Base-by-base conservation (phyloP, 2,888 invertebrate genomes). In the Tanytarsus gracilentus region DNA sequence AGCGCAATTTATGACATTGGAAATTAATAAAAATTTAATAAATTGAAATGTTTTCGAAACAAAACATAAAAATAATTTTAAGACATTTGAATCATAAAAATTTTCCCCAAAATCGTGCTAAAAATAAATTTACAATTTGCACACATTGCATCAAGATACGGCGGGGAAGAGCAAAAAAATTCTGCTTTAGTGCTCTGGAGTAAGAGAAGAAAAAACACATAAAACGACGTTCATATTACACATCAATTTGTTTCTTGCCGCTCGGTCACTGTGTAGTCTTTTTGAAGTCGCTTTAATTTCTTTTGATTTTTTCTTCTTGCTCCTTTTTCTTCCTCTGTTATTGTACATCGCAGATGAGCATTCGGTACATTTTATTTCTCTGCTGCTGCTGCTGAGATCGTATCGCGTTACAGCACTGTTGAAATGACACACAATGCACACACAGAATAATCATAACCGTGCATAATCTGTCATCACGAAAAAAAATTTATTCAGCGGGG, bases 171-270 rank as follows among this genome's bases (percentile, higher is more conserved):
- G 44, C 11, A 44, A 23, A 44, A 44, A 16, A 44, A n/a, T n/a
- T n/a, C n/a, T 44, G 44, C n/a, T 36, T 16, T n/a, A 44, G 44
- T 8, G 40, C 11, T 48, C 23, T 21, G 18, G 21, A 53, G 53
- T 11, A 33, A 14, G 21, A 36, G 33, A 33, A 21, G 4, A 29
- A 51, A n/a, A 29, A 16, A 27, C 18, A 18, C n/a, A 25, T 11
- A 26, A 23, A 36, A 25, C 33, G 36, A 53, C 36, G 14, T 36
- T 36, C 36, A 26, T 27, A 53, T 53, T 53, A 53, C 53, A 53
- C 33, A 53, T 33, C 53, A 53, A 53, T 53, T 53, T 53, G 53
- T 53, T 36, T 23, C 53, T n/a, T 53, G 23, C 36, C 30, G 36
- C 53, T 23, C 27, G 49, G 26, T 49, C 26, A 25, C 33, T 36